Base-by-base conservation (phyloP, 2,797 vertebrate species). In the Sternarchorhynchus goeldii region DNA sequence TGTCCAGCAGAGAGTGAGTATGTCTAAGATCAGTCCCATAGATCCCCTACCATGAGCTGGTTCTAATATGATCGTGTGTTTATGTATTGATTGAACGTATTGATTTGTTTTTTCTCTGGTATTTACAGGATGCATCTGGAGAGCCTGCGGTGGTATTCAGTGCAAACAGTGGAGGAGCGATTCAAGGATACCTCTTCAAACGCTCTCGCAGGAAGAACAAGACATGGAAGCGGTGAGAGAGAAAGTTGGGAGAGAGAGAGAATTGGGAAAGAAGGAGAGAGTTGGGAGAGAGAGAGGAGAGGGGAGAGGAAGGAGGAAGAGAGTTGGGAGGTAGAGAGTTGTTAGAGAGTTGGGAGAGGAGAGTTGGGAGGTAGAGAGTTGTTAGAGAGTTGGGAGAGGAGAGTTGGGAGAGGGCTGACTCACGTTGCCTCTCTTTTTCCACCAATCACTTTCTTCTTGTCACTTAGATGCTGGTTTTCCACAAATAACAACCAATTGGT, bases 161-260 rank as follows among this genome's bases (percentile, higher is more conserved):
- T 82, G 82, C 86, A 0, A 75, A 66, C 1, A 87, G 76, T 0
- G 80, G 83, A 65, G 88, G 85, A 70, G 78, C 87, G 67, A 91
- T 94, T 59, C 89, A 91, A 80, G 91, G 93, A 67, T 91, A 91
- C 82, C 88, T 94, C 18, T 94, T 93, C 85, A 93, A 93, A 76
- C 91, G 91, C n/a, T 92, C 90, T 20, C 80, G 90, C 53, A 91
- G 87, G 86, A 93, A 93, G 86, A 67, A 85, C 31, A 94, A 91
- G 76, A 93, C 83, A 6, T 94, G 93, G 93, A 93, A 93, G 82
- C 90, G 93, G 93, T 93, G 58, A 66, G 50, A 55, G 58, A 36
- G 56, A 53, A 20, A 7, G 59, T 12, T 16, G 32, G 3, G 45
- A 32, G 14, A 2, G 34, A 45, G 57, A 25, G 25, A 7, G 32